Evolutionary conservation across 2,888 invertebrate genomes (phyloP), one percentile per base, ranked within the genome.

Genomic region (Cyclophora punctaria): DNA sequence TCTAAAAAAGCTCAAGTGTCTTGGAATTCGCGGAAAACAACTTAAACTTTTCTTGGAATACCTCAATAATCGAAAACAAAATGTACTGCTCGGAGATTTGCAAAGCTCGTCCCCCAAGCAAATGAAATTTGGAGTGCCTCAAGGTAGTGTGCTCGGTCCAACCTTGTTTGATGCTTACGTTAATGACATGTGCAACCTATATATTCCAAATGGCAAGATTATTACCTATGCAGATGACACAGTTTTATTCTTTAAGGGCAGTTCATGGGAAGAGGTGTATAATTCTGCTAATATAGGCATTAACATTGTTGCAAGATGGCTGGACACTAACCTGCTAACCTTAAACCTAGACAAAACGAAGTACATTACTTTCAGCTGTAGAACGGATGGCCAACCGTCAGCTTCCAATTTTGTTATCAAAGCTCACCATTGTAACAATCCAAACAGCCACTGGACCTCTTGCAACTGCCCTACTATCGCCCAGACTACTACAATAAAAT

Each of bases 131-230:
- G 53, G 53, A 5, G 53, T 50, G 3, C 53, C 50, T 6, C 53
- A 53, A 44, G 48, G 50, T 3, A 52, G 52, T 46, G 35, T 49
- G 2, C 37, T 52, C 6, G 52, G 48, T 0, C 49, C 52, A 6
- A 49, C 49, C 4, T 7, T 52, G 5, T 52, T 52, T 20, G 44
- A 44, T 3, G 34, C 47, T n/a, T 47, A 52, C 7, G 46, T 52
- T 2, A 51, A 51, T 35, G 48, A 51, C 5, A 34, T 48, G 33
- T 46, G 40, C 37, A 46, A 43, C 45, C 42, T n/a, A 2, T 7
- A 1, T 44, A 5, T 45, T 3, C 34, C 33, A 7, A 47, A 40
- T 5, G 37, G 34, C 7, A 41, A 44, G 7, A 20, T 50, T 2
- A 41, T 47, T 4, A 41, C 44, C 34, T 51, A 51, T 20, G 50